Conservation (phyloP, 2,113 vertebrate species). For the Grallaria varia region DNA sequence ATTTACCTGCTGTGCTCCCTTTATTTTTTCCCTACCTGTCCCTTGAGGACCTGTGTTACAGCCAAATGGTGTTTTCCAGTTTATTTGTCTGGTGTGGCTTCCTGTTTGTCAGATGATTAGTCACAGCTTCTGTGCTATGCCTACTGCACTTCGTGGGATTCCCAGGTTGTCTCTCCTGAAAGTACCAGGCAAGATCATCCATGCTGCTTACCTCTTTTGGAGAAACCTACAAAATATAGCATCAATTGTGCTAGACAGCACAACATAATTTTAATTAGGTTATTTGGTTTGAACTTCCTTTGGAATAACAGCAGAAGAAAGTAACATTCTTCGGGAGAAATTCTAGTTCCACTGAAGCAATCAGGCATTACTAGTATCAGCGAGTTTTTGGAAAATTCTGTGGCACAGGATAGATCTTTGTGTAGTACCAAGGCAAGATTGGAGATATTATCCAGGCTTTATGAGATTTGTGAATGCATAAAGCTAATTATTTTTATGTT, state of each 20-base stretch:
- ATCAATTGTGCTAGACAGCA: background rate
- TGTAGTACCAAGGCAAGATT: background rate
- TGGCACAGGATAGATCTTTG: background rate
- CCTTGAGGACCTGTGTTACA: background rate
- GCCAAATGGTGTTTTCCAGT: background rate
- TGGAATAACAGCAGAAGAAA: background rate
- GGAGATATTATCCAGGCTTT: background rate
- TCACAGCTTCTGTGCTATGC: background rate
- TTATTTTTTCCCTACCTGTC: background rate
- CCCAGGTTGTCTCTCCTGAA: background rate
- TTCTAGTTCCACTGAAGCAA: background rate
- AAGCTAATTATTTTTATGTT: background rate
- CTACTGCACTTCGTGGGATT: background rate
- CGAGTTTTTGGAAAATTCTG: background rate
- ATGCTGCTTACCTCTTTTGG: background rate
- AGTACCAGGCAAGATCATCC: background rate
- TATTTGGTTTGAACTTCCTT: background rate
- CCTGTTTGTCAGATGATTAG: background rate
- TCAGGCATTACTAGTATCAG: background rate
- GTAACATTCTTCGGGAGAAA: background rate
- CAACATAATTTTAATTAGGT: background rate
- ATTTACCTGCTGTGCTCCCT: background rate
- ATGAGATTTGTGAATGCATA: background rate
- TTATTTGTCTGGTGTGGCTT: background rate
- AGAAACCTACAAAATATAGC: background rate